phyloP scores from a whole-genome alignment of 1,140 invertebrate species.

The Drosophila repletoides region DNA sequence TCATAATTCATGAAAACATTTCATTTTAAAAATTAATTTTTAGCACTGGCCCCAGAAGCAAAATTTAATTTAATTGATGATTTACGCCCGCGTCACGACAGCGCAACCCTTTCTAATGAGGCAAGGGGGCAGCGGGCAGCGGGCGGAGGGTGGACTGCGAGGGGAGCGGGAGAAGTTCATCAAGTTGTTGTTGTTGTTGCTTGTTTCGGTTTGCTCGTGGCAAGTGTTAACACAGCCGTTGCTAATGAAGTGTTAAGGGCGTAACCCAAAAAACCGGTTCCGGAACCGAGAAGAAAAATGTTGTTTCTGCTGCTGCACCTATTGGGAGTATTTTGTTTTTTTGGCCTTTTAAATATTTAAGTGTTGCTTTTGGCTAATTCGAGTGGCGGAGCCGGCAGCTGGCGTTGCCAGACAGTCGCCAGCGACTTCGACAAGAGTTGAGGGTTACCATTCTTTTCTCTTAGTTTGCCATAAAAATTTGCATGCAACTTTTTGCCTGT shows the following conservation, averaged over 20 bases:
- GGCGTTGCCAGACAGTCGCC: constrained; percentile 26
- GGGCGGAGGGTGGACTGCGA: not conserved
- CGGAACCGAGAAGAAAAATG: not conserved
- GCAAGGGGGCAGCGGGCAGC: not conserved
- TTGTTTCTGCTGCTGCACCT: not conserved
- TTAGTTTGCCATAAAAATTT: constrained; percentile 37
- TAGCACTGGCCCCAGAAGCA: constrained; percentile 49
- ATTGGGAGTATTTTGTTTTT: constrained; percentile 23
- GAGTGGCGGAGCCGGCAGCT: not conserved
- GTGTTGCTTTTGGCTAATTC: constrained; percentile 25
- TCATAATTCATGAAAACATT: constrained; percentile 65
- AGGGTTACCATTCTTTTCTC: not conserved
- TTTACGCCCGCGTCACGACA: constrained; percentile 53
- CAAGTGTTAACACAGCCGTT: constrained; percentile 24
- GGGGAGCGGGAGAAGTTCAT: too few species aligned
- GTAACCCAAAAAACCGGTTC: not conserved
- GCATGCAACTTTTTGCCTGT: constrained; percentile 58
- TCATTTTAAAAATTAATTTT: constrained; percentile 71
- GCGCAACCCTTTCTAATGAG: constrained; percentile 50
- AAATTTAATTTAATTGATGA: constrained; percentile 70
- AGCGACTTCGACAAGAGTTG: not conserved
- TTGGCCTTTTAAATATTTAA: constrained; percentile 43
- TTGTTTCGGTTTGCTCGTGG: constrained; percentile 1
- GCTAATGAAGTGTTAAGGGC: constrained; percentile 54
- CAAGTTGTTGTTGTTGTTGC: constrained; percentile 12